Conservation (phyloP, 1,140 invertebrate species). For the Ctenoplectra terminalis region DNA sequence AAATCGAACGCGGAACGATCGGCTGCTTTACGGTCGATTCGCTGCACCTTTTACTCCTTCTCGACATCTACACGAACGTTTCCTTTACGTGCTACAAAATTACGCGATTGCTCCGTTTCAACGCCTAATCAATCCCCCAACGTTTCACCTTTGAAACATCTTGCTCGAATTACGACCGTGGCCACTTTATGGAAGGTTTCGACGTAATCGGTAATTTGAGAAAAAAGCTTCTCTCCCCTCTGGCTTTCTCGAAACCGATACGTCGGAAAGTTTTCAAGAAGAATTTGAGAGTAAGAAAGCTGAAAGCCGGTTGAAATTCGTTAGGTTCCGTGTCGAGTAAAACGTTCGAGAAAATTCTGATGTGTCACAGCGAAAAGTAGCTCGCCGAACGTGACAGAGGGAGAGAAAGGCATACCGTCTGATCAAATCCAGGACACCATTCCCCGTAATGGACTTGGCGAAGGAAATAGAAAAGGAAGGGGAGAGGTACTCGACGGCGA, state of each 20-base stretch:
- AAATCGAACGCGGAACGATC: neutral
- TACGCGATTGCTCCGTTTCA: neutral
- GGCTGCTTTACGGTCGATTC: neutral
- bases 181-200: too few species aligned
- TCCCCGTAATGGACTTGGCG: constrained; percentile 43
- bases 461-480: constrained; percentile 43
- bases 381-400: neutral
- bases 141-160: too few species aligned
- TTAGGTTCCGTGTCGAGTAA: constrained; percentile 20
- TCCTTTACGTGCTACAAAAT: neutral
- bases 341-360: constrained; percentile 18
- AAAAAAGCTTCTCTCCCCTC: too few species aligned
- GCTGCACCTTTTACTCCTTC: neutral
- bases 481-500: neutral
- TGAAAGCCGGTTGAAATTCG: constrained; percentile 22
- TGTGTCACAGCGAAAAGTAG: neutral
- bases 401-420: constrained; percentile 11
- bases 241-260: too few species aligned
- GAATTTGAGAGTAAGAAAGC: neutral
- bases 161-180: too few species aligned
- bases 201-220: too few species aligned
- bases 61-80: neutral
- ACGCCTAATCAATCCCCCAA: neutral
- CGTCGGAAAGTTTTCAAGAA: neutral
- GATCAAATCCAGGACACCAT: constrained; percentile 48